A percentile compares a stretch with the other conserved stretches of the same genome.
These are phyloP conservation scores for Nomada lathburiana DNA, from an alignment of 2,888 invertebrate genomes.

Conservation along the genomic window DNA sequence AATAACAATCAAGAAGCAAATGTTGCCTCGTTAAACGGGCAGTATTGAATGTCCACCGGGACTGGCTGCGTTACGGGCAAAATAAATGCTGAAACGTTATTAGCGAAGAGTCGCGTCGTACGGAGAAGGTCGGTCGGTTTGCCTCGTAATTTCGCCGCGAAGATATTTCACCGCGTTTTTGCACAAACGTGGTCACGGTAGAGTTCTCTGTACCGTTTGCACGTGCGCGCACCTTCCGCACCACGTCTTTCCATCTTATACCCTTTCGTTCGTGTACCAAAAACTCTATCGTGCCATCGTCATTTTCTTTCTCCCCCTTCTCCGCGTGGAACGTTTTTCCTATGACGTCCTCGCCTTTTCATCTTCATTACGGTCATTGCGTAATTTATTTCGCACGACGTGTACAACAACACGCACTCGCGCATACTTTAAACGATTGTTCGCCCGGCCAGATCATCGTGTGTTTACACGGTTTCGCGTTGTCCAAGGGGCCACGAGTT, in stretches of 20 bases:
- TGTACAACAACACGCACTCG: not conserved
- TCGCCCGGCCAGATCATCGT: slow-evolving; percentile 5
- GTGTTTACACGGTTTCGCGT: slow-evolving; percentile 35
- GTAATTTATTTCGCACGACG: slow-evolving; percentile 28
- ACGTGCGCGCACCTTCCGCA: slow-evolving; percentile 3
- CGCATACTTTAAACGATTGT: too few species aligned
- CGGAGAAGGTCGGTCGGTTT: slow-evolving; percentile 5
- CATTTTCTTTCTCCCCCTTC: not conserved
- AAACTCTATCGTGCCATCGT: slow-evolving; percentile 29
- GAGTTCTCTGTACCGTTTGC: slow-evolving; percentile 35
- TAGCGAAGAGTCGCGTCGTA: not conserved
- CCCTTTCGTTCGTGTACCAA: slow-evolving; percentile 18
- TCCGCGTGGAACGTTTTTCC: not conserved
- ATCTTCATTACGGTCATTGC: slow-evolving; percentile 12
- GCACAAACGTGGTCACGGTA: slow-evolving; percentile 26
- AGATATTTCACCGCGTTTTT: slow-evolving; percentile 43
- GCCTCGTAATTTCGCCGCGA: slow-evolving; percentile 23
- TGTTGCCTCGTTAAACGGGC: slow-evolving; percentile 2
- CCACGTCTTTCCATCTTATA: slow-evolving; percentile 10
- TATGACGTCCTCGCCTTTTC: not conserved
- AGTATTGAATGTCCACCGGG: not conserved
- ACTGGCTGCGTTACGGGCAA: not conserved
- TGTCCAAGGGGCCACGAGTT: slow-evolving; percentile 14
- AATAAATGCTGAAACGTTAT: slow-evolving; percentile 17
- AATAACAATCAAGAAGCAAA: not conserved